phyloP scores from a whole-genome alignment of 2,113 vertebrate genomes.

The Poeciliopsis occidentalis region DNA sequence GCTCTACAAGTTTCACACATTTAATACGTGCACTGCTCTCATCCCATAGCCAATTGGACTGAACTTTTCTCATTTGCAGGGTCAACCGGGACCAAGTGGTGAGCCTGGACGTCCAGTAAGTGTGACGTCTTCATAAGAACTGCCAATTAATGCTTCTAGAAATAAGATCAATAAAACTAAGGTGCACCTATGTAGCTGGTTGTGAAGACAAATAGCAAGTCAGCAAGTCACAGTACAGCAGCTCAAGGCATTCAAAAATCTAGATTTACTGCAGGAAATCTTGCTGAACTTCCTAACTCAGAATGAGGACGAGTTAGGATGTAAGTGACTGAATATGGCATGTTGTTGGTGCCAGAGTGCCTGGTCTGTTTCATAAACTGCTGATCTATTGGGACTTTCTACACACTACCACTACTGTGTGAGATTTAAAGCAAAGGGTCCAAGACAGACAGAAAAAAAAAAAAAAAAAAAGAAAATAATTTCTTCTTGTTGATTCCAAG shows the following conservation, averaged over 20 bases:
- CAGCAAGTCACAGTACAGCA: neutral
- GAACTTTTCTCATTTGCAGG: conserved; percentile 73
- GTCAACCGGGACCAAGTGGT: conserved; percentile 86
- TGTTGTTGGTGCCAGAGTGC: neutral
- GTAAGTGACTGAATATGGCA: neutral
- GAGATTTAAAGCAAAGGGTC: neutral
- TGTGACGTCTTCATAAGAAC: conserved; percentile 41
- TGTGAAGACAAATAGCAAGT: neutral
- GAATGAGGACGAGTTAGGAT: neutral
- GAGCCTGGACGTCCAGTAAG: conserved; percentile 89
- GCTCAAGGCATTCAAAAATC: neutral
- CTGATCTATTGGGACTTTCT: neutral
- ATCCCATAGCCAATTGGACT: neutral
- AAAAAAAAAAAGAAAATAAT: no score
- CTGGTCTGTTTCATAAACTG: neutral
- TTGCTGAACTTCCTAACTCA: neutral
- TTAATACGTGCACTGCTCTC: neutral
- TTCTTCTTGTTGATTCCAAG: no score
- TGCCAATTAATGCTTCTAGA: neutral
- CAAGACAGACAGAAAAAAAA: no score
- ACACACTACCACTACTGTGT: neutral
- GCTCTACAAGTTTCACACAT: neutral
- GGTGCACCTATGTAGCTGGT: neutral
- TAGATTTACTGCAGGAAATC: neutral
- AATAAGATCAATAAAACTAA: neutral